A percentile compares a stretch with the other conserved stretches of the same genome.
Evolutionary conservation across 1,140 invertebrate species (phyloP).

Genomic region (Dufourea novaeangliae): DNA sequence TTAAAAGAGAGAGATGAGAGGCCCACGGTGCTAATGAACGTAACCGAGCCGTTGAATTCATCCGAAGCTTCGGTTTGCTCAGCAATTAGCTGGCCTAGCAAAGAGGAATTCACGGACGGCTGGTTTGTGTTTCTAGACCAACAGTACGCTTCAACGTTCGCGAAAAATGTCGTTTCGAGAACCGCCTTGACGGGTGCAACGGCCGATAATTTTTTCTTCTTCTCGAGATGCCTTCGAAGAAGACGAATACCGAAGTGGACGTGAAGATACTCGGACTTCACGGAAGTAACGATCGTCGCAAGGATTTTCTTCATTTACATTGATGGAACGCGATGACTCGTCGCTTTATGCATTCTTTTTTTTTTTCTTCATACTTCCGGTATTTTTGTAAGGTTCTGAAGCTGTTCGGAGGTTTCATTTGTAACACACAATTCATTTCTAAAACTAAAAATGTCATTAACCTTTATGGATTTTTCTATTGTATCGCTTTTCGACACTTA

Average conservation of each 20-base stretch:
- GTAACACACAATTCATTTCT: too few relatives aligned
- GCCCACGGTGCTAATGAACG: slow-evolving; percentile 52
- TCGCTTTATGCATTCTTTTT: neutral
- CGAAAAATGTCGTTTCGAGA: slow-evolving; percentile 25
- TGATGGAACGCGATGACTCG: neutral
- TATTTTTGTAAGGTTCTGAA: too few relatives aligned
- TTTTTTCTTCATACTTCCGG: neutral
- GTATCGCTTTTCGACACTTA: too few relatives aligned
- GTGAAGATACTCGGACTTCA: slow-evolving; percentile 20
- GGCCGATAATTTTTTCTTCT: slow-evolving; percentile 47
- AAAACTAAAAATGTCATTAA: too few relatives aligned
- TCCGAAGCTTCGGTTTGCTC: slow-evolving; percentile 52
- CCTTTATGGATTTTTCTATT: too few relatives aligned
- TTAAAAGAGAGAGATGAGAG: neutral
- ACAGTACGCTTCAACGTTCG: too few relatives aligned
- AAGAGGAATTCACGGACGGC: slow-evolving; percentile 25
- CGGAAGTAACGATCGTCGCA: neutral
- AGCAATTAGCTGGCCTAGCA: slow-evolving; percentile 65
- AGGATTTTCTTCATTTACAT: slow-evolving; percentile 18
- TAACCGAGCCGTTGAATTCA: slow-evolving; percentile 31
- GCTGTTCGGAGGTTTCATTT: too few relatives aligned
- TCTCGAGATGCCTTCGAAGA: slow-evolving; percentile 35
- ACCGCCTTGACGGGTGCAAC: slow-evolving; percentile 34
- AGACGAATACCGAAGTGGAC: neutral
- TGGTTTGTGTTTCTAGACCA: slow-evolving; percentile 24